These are phyloP conservation scores for Rhinolophus ferrumequinum DNA, from an alignment of 2,113 vertebrate genomes.

Conservation along the genomic window DNA sequence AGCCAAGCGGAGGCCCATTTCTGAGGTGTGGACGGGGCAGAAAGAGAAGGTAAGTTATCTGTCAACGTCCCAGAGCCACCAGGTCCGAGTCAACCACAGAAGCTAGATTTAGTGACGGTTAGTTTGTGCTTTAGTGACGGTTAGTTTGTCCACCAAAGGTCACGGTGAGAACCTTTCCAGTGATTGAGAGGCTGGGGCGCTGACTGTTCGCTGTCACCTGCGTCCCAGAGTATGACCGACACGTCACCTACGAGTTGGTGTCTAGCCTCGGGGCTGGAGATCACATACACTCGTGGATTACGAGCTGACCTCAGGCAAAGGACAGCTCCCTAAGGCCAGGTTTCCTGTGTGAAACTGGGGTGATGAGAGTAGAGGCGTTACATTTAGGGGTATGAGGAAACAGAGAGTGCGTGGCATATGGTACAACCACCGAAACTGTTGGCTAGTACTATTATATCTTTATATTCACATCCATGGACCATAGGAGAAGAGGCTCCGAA, in stretches of 20 bases:
- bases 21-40: background rate
- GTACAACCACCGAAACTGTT: accelerated
- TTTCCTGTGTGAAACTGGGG: background rate
- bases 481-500: background rate
- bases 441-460: background rate
- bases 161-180: background rate
- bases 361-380: accelerated
- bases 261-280: background rate
- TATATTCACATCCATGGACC: accelerated
- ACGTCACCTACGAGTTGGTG: background rate
- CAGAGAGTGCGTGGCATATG: accelerated
- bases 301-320: background rate
- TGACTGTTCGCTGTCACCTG: background rate
- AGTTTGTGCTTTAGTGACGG: background rate
- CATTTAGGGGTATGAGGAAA: background rate
- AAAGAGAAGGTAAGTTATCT: background rate
- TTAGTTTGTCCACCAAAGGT: background rate
- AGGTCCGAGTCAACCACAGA: background rate
- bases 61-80: background rate
- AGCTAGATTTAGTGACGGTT: background rate
- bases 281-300: background rate
- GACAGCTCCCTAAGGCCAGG: background rate
- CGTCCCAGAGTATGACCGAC: background rate
- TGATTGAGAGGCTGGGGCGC: background rate
- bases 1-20: background rate